Conservation (phyloP, 2,888 invertebrate species). For the Hermaeophaga mercurialis region DNA sequence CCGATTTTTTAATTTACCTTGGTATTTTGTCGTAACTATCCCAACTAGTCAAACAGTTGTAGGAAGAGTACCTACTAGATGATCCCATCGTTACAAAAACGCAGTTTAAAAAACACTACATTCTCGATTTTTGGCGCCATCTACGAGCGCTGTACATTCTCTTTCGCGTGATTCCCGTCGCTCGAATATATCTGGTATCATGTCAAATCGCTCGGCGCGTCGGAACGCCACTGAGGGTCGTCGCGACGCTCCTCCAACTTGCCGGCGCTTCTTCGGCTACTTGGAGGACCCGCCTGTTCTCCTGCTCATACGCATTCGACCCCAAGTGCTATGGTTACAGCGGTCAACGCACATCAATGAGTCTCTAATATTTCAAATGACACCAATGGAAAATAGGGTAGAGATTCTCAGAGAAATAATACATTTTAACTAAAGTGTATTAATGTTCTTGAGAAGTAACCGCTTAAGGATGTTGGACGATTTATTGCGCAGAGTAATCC, state of each 20-base stretch:
- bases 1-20: slow-evolving; percentile 69
- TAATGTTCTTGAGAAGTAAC: no score
- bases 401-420: no score
- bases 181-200: neutral
- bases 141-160: slow-evolving; percentile 2
- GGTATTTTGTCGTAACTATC: slow-evolving; percentile 91
- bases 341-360: no score
- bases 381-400: no score
- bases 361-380: no score
- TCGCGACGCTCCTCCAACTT: slow-evolving; percentile 17
- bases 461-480: no score
- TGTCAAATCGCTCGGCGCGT: slow-evolving; percentile 18
- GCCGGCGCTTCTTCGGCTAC: slow-evolving; percentile 36
- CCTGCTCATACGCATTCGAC: neutral
- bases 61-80: slow-evolving; percentile 84
- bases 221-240: slow-evolving; percentile 22
- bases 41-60: slow-evolving; percentile 88
- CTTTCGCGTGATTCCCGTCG: neutral
- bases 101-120: slow-evolving; percentile 28
- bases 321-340: neutral
- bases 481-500: no score
- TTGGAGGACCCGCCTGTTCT: slow-evolving; percentile 13
- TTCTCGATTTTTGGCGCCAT: slow-evolving; percentile 8
- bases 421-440: no score
- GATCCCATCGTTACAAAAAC: slow-evolving; percentile 61